phyloP scores from a whole-genome alignment of 2,888 invertebrate genomes.

The Terebella lapidaria region DNA sequence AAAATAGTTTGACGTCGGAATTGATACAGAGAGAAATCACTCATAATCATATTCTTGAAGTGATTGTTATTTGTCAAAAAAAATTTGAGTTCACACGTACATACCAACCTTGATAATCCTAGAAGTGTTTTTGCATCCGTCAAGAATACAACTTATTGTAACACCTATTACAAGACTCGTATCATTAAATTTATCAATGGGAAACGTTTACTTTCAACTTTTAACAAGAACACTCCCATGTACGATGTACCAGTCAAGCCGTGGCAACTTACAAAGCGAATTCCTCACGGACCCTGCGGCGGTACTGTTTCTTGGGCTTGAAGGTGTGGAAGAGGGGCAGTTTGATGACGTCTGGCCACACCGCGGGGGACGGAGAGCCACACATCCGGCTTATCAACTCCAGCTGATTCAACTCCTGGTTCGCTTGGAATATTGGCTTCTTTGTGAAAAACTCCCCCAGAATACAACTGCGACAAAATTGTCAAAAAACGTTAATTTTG shows the following conservation, averaged over 20 bases:
- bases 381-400: conserved; percentile 91
- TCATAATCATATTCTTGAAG: neutral
- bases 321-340: conserved; percentile 87
- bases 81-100: neutral
- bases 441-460: conserved; percentile 94
- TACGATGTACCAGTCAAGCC: too few relatives aligned
- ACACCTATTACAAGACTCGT: too few relatives aligned
- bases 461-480: conserved; percentile 68
- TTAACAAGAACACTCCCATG: too few relatives aligned
- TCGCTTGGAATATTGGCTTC: conserved; percentile 93
- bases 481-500: too few relatives aligned
- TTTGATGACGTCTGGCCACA: conserved; percentile 93
- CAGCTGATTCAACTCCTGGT: conserved; percentile 84
- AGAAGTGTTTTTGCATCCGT: neutral
- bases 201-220: too few relatives aligned
- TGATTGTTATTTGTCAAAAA: neutral
- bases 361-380: conserved; percentile 91
- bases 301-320: conserved; percentile 83
- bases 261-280: conserved; percentile 75
- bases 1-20: conserved; percentile 17
- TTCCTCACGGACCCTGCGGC: conserved; percentile 83
- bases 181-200: too few relatives aligned
- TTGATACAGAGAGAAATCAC: neutral
- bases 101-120: neutral
- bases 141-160: too few relatives aligned